Base-by-base conservation (phyloP, 2,888 invertebrate species). In the Colletes collaris region DNA sequence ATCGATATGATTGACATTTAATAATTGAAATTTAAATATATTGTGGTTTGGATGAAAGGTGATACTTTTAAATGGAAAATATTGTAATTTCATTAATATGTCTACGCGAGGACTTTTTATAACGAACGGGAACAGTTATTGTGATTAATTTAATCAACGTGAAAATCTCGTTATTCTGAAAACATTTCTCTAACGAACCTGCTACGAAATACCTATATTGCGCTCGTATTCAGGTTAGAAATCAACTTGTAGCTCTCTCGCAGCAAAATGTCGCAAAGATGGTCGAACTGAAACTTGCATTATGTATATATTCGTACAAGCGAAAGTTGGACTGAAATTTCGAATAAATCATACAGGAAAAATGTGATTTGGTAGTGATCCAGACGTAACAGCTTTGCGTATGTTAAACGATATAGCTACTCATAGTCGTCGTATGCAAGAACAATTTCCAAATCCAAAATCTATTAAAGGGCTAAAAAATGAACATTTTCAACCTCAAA, bases 381-480 rank as follows among this genome's bases (percentile, higher is more conserved):
- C 44, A 19, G 68, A 73, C 60, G 71, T 78, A 68, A 46, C 40
- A 58, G 49, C 67, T 52, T 74, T 72, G 53, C 56, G 35, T 79
- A 75, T 65, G 74, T 58, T 80, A 76, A 76, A 71, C 80, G 66
- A 76, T 69, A 71, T 46, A 1, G 37, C 19, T 66, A 55, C 35
- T 11, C 1, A n/a, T n/a, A 7, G 11, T 5, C 37, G 37, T 59
- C 49, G 63, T 35, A 50, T 16, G 13, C 16, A 35, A 40, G 49
- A 27, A 44, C 27, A 40, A 5, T 50, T 35, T 49, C 10, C 63
- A 50, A n/a, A 63, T 63, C 35, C 4, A 8, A 50, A 50, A n/a
- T 10, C 27, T 27, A 2, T 27, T 27, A 27, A 27, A 27, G 27
- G 27, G 1, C 27, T 27, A 27, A 27, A 27, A 27, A 27, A 2